Evolutionary conservation across 2,888 invertebrate genomes (phyloP).

Genomic region (Enchytraeus crypticus): DNA sequence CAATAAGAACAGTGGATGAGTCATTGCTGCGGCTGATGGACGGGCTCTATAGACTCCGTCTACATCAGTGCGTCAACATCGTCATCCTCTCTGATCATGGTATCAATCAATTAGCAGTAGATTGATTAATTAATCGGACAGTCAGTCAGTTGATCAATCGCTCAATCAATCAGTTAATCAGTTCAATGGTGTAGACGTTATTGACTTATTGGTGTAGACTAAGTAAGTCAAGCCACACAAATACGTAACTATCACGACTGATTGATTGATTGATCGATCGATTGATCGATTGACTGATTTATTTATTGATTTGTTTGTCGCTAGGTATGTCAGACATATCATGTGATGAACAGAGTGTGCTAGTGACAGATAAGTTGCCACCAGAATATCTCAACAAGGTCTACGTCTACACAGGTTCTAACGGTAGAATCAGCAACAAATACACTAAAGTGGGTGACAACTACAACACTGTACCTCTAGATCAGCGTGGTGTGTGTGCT

Average conservation of each 20-base stretch:
- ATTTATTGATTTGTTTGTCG: too few relatives aligned
- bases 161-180: too few relatives aligned
- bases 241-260: too few relatives aligned
- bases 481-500: conserved; percentile 11
- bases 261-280: too few relatives aligned
- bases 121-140: too few relatives aligned
- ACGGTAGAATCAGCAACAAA: conserved; percentile 31
- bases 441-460: conserved; percentile 9
- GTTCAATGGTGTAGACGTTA: too few relatives aligned
- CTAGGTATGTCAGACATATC: conserved; percentile 34
- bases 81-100: conserved; percentile 42
- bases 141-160: too few relatives aligned
- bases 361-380: conserved; percentile 31
- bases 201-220: too few relatives aligned
- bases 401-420: conserved; percentile 32
- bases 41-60: conserved; percentile 30
- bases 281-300: too few relatives aligned
- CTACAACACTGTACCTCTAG: conserved; percentile 4
- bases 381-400: conserved; percentile 21
- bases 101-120: conserved; percentile 19
- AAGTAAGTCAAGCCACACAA: too few relatives aligned
- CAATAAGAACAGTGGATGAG: conserved; percentile 35
- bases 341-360: conserved; percentile 31
- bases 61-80: conserved; percentile 41
- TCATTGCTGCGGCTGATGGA: conserved; percentile 37